Evolutionary conservation across 1,140 invertebrate genomes (phyloP).

Genomic region (Eufriesea mexicana): DNA sequence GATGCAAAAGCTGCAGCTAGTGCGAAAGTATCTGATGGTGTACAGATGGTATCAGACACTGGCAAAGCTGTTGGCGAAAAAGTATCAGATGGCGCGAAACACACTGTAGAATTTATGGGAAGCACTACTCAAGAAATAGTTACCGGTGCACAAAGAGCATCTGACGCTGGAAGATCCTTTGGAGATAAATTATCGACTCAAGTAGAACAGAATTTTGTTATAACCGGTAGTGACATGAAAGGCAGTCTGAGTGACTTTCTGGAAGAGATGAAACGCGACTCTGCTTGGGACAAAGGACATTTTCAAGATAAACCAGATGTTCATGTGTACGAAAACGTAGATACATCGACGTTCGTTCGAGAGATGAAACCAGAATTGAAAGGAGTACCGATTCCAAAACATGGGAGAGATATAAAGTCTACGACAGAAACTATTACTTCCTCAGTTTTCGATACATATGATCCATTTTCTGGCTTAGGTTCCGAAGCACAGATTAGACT

Average conservation of each 20-base stretch:
- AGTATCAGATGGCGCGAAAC: conserved; percentile 30
- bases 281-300: not conserved
- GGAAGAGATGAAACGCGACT: conserved; percentile 1
- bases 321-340: not conserved
- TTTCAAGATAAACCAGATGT: not conserved
- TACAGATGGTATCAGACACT: conserved; percentile 22
- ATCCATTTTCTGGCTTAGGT: not conserved
- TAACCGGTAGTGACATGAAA: not conserved
- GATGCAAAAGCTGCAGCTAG: conserved; percentile 48
- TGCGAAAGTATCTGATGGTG: conserved; percentile 22
- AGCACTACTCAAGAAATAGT: not conserved
- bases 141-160: conserved; percentile 40
- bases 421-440: not conserved
- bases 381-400: not conserved
- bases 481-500: conserved; percentile 7
- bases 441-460: not conserved
- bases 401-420: not conserved
- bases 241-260: not conserved
- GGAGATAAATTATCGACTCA: not conserved
- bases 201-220: not conserved
- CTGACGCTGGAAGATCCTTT: not conserved
- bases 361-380: not conserved
- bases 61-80: conserved; percentile 41
- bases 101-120: not conserved
- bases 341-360: not conserved